Percentiles rank a stretch among this genome's conserved stretches.
These are phyloP conservation scores for Oreotragus oreotragus DNA, from an alignment of 2,113 vertebrate species.

Conservation along the genomic window DNA sequence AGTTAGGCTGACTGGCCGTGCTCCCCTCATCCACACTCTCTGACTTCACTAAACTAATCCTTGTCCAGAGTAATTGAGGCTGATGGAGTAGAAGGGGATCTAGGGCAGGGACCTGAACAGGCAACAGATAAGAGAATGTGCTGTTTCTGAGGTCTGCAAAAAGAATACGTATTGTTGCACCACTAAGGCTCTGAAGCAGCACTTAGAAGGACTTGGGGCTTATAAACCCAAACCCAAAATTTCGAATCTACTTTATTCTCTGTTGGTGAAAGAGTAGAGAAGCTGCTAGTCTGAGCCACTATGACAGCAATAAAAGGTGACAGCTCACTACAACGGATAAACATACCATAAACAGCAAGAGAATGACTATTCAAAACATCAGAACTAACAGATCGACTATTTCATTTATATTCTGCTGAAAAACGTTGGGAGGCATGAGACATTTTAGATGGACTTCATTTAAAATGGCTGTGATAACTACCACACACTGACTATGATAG, in stretches of 20 bases:
- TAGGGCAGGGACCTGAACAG: background rate
- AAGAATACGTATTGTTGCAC: background rate
- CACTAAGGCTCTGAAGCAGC: background rate
- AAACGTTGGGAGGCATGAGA: background rate
- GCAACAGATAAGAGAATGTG: background rate
- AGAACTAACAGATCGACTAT: background rate
- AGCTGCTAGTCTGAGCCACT: background rate
- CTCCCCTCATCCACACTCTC: background rate
- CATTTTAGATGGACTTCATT: background rate
- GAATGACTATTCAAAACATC: background rate
- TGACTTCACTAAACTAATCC: background rate
- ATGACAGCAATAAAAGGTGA: background rate
- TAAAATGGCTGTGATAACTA: background rate
- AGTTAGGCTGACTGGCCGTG: background rate
- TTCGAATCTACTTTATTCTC: background rate
- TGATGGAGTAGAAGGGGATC: no score
- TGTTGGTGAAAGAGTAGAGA: background rate
- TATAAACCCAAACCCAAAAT: background rate
- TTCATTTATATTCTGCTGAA: background rate
- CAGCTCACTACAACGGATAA: background rate
- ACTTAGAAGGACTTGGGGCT: background rate
- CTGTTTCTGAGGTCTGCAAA: background rate
- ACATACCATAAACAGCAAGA: background rate
- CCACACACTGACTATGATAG: background rate
- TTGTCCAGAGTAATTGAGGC: fast-evolving